Conservation (phyloP, 2,113 vertebrate species). For the Sylvietta virens region DNA sequence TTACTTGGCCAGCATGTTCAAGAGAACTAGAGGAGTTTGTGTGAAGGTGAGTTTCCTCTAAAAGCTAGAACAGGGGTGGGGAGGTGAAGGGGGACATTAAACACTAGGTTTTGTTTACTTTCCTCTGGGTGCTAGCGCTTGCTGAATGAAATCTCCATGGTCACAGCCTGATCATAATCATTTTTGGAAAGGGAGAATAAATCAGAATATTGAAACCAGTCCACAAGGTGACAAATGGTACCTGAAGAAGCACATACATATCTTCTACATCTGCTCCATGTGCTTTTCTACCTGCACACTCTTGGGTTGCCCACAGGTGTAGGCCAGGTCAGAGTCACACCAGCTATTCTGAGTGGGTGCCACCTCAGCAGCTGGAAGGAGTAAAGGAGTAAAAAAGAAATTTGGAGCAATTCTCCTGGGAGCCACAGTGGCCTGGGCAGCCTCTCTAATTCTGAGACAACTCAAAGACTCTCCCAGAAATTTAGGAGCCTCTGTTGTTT, state of each 20-base stretch:
- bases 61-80: not conserved
- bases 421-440: not conserved
- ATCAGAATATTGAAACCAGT: not conserved
- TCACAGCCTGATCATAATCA: not conserved
- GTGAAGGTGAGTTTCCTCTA: not conserved
- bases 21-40: not conserved
- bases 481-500: constrained; percentile 20
- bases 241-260: not conserved
- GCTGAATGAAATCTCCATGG: not conserved
- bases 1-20: not conserved
- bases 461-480: not conserved
- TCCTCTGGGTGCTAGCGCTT: not conserved
- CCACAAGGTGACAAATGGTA: not conserved
- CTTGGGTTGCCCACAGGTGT: not conserved
- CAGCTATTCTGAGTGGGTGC: not conserved
- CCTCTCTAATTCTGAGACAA: not conserved
- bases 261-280: rapidly evolving
- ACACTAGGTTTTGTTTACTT: not conserved
- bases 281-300: not conserved
- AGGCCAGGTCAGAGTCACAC: not conserved
- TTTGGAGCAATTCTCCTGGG: not conserved
- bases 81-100: not conserved
- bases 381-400: not conserved
- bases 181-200: not conserved
- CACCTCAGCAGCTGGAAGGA: not conserved